These are phyloP conservation scores for Xiphophorus hellerii DNA, from an alignment of 2,113 vertebrate genomes.

Conservation along the genomic window DNA sequence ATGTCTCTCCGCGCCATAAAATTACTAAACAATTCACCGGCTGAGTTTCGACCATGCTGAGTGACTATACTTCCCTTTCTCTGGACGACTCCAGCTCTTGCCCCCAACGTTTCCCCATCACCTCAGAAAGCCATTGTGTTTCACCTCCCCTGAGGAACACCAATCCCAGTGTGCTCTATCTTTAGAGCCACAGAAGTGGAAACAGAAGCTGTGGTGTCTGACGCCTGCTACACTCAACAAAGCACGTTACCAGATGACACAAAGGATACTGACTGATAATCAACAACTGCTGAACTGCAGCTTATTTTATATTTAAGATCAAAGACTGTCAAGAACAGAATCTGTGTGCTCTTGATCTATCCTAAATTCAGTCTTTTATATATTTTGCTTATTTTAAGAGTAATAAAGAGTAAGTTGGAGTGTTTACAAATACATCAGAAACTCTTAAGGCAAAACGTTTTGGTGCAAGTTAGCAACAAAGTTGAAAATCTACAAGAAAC, in stretches of 20 bases:
- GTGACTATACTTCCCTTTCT: constrained; percentile 24
- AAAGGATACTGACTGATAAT: neutral
- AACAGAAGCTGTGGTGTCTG: constrained; percentile 26
- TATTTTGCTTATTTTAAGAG: neutral
- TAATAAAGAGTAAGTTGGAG: neutral
- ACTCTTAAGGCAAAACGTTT: neutral
- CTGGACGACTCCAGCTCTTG: neutral
- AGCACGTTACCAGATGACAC: constrained; percentile 27
- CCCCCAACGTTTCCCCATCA: constrained; percentile 26
- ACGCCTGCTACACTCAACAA: neutral
- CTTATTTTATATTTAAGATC: neutral
- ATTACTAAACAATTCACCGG: neutral
- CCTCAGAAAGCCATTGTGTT: constrained; percentile 64
- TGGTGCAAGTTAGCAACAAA: neutral
- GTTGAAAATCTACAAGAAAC: neutral
- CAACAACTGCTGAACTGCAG: neutral
- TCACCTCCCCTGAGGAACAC: constrained; percentile 56
- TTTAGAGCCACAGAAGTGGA: constrained; percentile 56
- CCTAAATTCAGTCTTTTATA: neutral
- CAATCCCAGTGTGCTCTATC: constrained; percentile 53
- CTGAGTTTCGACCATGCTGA: neutral
- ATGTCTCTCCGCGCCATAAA: neutral
- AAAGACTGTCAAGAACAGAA: neutral
- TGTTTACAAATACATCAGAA: neutral
- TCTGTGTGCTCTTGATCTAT: too few species aligned